These are phyloP conservation scores for Dipodomys stephensi DNA, from an alignment of 2,113 vertebrate species.

Conservation along the genomic window DNA sequence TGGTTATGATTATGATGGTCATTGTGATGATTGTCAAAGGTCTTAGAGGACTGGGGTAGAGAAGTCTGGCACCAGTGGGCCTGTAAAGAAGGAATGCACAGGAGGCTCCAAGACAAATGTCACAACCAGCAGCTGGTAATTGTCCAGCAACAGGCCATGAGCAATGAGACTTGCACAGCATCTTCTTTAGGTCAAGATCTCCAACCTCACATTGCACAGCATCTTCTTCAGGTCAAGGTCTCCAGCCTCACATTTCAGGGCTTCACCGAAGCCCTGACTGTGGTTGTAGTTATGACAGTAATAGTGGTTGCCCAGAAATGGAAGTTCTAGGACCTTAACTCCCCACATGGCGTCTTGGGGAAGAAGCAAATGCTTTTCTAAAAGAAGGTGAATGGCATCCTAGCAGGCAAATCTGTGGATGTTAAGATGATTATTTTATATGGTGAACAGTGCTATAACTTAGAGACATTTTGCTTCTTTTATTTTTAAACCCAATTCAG, in stretches of 20 bases:
- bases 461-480: conserved; percentile 2
- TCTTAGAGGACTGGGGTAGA: background rate
- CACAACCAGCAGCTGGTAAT: conserved; percentile 38
- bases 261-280: background rate
- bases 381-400: conserved; percentile 1
- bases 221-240: background rate
- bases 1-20: background rate
- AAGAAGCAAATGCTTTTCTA: conserved; percentile 30
- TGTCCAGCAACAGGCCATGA: conserved; percentile 48
- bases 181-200: conserved; percentile 37
- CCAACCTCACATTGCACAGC: background rate
- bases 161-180: background rate
- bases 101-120: conserved; percentile 4
- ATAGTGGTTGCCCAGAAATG: background rate
- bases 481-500: conserved; percentile 83
- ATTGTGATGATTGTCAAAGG: background rate
- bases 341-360: background rate
- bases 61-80: background rate
- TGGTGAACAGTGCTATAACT: conserved; percentile 20
- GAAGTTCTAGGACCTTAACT: background rate
- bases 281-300: background rate
- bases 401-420: background rate
- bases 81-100: conserved; percentile 12
- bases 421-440: conserved; percentile 4
- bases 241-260: background rate